Percentiles rank a stretch among this genome's conserved stretches.
Evolutionary conservation across 2,113 vertebrate species (phyloP).

Genomic region (Suricata suricatta): DNA sequence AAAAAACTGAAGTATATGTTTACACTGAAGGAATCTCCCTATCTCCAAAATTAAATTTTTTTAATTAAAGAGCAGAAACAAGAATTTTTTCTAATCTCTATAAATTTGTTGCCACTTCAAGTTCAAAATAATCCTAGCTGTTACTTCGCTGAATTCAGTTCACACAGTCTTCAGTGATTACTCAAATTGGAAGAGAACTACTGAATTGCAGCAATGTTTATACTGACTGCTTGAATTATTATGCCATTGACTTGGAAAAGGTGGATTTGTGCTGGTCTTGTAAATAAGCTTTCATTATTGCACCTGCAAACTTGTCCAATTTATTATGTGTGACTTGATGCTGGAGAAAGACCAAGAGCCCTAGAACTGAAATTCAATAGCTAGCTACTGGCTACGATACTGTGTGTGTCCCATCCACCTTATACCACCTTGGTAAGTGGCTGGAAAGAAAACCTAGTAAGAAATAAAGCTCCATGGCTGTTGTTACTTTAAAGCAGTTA

Average conservation of each 20-base stretch:
- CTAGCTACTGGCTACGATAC: background rate
- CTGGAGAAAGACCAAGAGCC: conserved; percentile 42
- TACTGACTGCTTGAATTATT: conserved; percentile 61
- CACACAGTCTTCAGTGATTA: conserved; percentile 54
- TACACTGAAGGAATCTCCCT: background rate
- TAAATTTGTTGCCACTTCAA: conserved; percentile 38
- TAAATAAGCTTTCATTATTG: conserved; percentile 66
- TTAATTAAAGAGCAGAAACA: background rate
- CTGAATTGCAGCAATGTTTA: conserved; percentile 66
- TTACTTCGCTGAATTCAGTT: conserved; percentile 39
- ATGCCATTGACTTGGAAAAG: conserved; percentile 63
- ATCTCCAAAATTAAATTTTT: background rate
- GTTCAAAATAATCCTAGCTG: conserved; percentile 33
- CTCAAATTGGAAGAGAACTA: conserved; percentile 54
- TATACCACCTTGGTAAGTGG: background rate
- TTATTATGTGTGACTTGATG: conserved; percentile 56
- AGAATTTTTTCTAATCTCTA: background rate
- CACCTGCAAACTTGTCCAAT: conserved; percentile 48
- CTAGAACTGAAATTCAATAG: conserved; percentile 27
- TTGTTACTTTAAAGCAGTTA: conserved; percentile 8
- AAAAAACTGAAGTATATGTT: background rate
- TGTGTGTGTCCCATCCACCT: background rate
- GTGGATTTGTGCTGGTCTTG: conserved; percentile 54
- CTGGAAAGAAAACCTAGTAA: background rate
- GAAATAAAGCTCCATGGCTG: background rate